phyloP scores from a whole-genome alignment of 2,113 vertebrate genomes.

The Chaetorhynchus papuensis region DNA sequence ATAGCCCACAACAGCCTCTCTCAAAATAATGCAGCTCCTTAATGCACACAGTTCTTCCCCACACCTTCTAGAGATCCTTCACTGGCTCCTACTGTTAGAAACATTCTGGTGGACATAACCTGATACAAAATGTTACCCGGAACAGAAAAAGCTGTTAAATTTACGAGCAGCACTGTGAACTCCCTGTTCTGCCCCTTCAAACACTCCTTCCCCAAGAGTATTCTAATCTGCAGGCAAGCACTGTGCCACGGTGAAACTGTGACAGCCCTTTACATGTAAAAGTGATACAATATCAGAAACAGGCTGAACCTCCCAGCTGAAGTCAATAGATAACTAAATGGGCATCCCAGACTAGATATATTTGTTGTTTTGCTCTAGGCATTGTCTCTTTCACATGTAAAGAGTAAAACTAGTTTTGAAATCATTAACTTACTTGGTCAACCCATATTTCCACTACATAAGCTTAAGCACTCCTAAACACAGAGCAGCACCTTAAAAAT shows the following conservation, averaged over 20 bases:
- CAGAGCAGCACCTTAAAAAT: not conserved
- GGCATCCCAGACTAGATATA: not conserved
- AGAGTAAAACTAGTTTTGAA: not conserved
- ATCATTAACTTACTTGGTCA: not conserved
- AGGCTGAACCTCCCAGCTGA: not conserved
- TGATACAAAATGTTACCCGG: not conserved
- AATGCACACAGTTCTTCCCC: not conserved
- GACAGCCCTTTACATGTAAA: not conserved
- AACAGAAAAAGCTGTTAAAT: not conserved
- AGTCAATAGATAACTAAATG: not conserved
- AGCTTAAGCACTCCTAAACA: not conserved
- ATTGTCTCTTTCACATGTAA: not conserved
- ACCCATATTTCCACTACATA: not conserved
- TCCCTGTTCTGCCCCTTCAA: not conserved
- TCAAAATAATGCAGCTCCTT: not conserved
- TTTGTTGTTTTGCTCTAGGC: not conserved
- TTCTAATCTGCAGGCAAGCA: not conserved
- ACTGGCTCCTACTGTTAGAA: not conserved
- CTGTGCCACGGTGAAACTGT: not conserved
- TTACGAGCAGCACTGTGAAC: not conserved
- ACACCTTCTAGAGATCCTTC: not conserved
- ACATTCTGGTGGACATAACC: not conserved
- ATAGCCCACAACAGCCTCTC: not conserved
- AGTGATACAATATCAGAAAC: not conserved
- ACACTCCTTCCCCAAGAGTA: not conserved